A percentile compares a stretch with the other conserved stretches of the same genome.
These are phyloP conservation scores for Nemurella pictetii DNA, from an alignment of 2,888 invertebrate genomes.

Conservation along the genomic window DNA sequence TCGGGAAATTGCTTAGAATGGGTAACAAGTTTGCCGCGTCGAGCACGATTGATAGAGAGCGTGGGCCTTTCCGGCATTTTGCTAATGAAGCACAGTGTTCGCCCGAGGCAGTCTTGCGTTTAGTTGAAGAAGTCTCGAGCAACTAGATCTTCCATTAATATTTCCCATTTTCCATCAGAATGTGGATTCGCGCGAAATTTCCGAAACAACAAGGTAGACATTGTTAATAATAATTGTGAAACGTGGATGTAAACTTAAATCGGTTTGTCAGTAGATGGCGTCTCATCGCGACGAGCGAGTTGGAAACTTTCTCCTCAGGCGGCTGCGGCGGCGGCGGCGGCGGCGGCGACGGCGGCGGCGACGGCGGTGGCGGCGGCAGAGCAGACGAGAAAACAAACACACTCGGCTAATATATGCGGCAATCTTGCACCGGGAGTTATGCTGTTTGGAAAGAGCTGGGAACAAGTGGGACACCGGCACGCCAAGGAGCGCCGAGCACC, in stretches of 20 bases:
- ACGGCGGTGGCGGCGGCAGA: not conserved
- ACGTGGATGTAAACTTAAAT: conserved; percentile 31
- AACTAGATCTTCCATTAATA: not conserved
- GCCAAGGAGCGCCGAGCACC: not conserved
- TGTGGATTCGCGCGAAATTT: not conserved
- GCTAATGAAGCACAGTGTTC: not conserved
- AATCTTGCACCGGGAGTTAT: conserved; percentile 5
- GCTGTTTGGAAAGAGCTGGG: not conserved
- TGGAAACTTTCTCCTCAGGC: not conserved
- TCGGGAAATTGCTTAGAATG: not conserved
- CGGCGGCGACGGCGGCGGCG: not conserved
- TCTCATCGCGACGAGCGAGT: not conserved
- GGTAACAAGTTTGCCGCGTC: not conserved
- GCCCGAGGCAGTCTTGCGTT: not conserved
- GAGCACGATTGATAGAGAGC: not conserved
- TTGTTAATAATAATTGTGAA: conserved; percentile 26
- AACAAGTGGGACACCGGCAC: not conserved
- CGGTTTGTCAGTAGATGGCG: conserved; percentile 18
- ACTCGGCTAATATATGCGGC: conserved; percentile 12
- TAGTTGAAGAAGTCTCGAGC: not conserved
- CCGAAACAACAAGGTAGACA: conserved; percentile 17
- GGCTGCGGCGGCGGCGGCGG: not conserved
- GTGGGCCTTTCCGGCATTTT: not conserved
- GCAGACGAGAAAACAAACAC: conserved; percentile 22
- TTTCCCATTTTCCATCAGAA: not conserved